These are phyloP conservation scores for Mystacornis crossleyi DNA, from an alignment of 2,113 vertebrate genomes.

Conservation along the genomic window DNA sequence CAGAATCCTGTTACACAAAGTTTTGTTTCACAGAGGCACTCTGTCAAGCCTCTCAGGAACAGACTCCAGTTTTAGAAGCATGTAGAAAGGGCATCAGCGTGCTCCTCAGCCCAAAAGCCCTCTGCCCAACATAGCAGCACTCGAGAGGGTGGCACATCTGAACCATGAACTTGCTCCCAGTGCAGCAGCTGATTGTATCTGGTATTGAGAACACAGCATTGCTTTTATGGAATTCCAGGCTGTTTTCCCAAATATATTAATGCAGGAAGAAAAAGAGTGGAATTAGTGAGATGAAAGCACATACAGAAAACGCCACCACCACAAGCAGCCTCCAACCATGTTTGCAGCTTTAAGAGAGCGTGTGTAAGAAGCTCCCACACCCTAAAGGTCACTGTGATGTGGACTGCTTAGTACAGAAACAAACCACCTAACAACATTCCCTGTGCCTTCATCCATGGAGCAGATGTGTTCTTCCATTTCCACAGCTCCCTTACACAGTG, in stretches of 20 bases:
- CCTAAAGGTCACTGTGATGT: not conserved
- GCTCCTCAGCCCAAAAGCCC: not conserved
- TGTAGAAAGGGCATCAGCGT: not conserved
- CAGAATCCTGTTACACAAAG: not conserved
- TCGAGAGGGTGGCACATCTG: not conserved
- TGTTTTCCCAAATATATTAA: not conserved
- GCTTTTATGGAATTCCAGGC: not conserved
- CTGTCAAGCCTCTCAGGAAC: not conserved
- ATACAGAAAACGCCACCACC: not conserved
- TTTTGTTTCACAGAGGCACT: not conserved
- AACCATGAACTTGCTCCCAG: not conserved
- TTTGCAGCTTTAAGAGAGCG: not conserved
- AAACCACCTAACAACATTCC: not conserved
- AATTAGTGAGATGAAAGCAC: not conserved
- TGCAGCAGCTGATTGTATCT: not conserved
- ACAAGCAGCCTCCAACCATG: not conserved
- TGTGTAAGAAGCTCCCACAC: not conserved
- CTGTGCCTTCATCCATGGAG: not conserved
- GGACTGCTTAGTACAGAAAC: not conserved
- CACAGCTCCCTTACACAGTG: not conserved
- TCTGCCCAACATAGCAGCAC: not conserved
- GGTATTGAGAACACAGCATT: not conserved
- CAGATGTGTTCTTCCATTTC: accelerated
- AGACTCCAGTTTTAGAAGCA: not conserved
- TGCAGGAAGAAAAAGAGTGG: not conserved